Percentiles rank a stretch among this genome's conserved stretches.
Evolutionary conservation across 2,888 invertebrate species (phyloP).

Genomic region (Athrips mouffetella): DNA sequence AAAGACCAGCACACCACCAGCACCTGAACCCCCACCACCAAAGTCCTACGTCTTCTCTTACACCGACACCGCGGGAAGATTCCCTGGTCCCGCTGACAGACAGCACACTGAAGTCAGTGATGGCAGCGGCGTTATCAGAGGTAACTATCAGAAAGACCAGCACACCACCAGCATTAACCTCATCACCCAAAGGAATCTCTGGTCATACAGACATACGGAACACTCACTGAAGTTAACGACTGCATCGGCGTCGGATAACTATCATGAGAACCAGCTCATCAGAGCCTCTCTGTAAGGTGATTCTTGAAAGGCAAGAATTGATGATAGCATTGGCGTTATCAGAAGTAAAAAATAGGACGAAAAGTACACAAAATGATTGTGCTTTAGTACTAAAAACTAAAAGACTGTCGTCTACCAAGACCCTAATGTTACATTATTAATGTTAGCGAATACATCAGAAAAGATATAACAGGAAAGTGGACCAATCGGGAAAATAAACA

Average conservation of each 20-base stretch:
- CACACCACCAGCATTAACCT: constrained; percentile 51
- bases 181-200: constrained; percentile 81
- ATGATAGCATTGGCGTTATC: no score
- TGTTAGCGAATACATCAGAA: no score
- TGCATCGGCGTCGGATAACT: constrained; percentile 82
- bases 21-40: constrained; percentile 78
- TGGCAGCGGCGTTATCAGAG: constrained; percentile 83
- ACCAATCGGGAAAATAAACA: no score
- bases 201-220: constrained; percentile 87
- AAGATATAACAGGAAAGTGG: no score
- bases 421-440: no score
- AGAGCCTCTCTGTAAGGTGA: no score
- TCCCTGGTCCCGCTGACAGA: constrained; percentile 86
- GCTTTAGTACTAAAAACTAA: no score
- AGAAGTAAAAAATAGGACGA: no score
- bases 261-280: constrained; percentile 12
- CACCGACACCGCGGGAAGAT: constrained; percentile 86
- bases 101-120: constrained; percentile 87
- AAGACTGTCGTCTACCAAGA: no score
- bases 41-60: constrained; percentile 87
- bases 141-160: constrained; percentile 49
- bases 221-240: constrained; percentile 85
- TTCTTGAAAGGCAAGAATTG: no score
- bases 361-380: no score
- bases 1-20: no score